A percentile compares a stretch with the other conserved stretches of the same genome.
Conservation (phyloP, 2,888 invertebrate species). For the Drepana falcataria region DNA sequence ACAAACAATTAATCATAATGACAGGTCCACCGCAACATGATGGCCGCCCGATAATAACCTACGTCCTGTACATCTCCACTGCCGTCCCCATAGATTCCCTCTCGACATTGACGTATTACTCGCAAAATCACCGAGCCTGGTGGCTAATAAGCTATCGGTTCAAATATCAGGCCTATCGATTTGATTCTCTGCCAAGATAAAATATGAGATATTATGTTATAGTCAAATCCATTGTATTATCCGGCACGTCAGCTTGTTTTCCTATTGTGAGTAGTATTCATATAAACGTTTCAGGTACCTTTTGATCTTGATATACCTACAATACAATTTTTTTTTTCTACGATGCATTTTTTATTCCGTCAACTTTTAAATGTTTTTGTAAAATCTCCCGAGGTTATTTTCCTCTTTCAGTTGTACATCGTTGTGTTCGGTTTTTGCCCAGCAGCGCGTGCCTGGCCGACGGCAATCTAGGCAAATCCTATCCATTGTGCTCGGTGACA, state of each 20-base stretch:
- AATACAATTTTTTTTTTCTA: too few species aligned
- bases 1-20: constrained; percentile 33
- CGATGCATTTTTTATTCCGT: too few species aligned
- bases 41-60: constrained; percentile 24
- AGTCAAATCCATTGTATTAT: neutral
- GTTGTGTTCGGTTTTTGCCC: constrained; percentile 39
- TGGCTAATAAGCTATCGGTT: constrained; percentile 25
- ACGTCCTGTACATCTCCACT: constrained; percentile 31
- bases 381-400: constrained; percentile 7
- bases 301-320: too few species aligned
- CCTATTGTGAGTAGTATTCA: too few species aligned
- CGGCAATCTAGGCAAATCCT: constrained; percentile 61
- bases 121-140: constrained; percentile 19
- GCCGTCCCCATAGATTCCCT: constrained; percentile 25
- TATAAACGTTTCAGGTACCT: too few species aligned
- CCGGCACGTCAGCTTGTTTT: too few species aligned
- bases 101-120: constrained; percentile 35
- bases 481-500: constrained; percentile 66
- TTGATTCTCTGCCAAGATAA: constrained; percentile 15
- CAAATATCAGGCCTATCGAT: constrained; percentile 15
- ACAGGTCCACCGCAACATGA: constrained; percentile 22
- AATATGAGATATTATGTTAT: too few species aligned
- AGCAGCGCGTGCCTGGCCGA: constrained; percentile 45
- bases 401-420: constrained; percentile 30
- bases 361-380: too few species aligned